phyloP scores from a whole-genome alignment of 2,888 invertebrate genomes.

The Plebejus anna region DNA sequence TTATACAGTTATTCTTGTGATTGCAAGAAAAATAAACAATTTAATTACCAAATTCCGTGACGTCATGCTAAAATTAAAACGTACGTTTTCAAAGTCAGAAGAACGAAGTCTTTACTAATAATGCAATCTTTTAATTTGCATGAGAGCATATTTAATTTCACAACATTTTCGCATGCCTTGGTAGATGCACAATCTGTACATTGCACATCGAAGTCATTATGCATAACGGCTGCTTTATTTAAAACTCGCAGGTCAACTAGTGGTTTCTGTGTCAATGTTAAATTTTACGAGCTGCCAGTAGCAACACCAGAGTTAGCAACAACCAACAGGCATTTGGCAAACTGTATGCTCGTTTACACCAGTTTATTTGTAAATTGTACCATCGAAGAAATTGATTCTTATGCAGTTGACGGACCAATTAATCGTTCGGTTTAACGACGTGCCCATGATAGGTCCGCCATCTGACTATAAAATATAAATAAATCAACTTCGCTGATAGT shows the following conservation, averaged over 20 bases:
- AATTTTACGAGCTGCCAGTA: neutral
- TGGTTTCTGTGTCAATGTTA: constrained; percentile 5
- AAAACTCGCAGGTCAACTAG: neutral
- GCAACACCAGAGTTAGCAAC: neutral
- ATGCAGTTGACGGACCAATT: too few relatives aligned
- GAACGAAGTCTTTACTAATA: neutral
- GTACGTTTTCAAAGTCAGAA: neutral
- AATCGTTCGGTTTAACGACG: too few relatives aligned
- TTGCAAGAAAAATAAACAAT: too few relatives aligned
- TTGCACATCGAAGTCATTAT: neutral
- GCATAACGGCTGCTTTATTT: neutral
- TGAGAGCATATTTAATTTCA: neutral
- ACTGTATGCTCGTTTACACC: neutral
- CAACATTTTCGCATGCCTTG: neutral
- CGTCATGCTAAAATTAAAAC: neutral
- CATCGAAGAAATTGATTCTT: too few relatives aligned
- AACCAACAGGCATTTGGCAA: neutral
- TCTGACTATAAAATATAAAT: too few relatives aligned
- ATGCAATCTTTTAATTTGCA: neutral
- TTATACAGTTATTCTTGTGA: too few relatives aligned
- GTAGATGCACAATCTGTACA: neutral
- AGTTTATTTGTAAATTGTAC: too few relatives aligned
- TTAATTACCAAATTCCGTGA: neutral
- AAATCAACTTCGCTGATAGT: too few relatives aligned
- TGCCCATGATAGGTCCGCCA: too few relatives aligned